A percentile compares a stretch with the other conserved stretches of the same genome.
phyloP scores from a whole-genome alignment of 2,888 invertebrate genomes.

The Pandemis corylana region DNA sequence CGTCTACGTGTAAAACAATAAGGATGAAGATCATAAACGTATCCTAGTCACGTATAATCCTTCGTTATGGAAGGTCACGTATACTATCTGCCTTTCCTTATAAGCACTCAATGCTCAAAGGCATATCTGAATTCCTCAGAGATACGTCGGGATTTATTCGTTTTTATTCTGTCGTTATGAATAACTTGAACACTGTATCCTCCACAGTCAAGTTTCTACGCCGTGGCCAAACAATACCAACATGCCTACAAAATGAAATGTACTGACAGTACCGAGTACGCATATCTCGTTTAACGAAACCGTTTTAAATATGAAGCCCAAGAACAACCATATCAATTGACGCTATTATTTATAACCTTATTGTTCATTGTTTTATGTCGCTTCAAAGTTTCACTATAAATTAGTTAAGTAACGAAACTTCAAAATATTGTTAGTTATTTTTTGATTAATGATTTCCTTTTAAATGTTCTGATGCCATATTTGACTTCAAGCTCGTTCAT shows the following conservation, averaged over 20 bases:
- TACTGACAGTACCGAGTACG: slow-evolving; percentile 16
- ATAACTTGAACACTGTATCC: slow-evolving; percentile 8
- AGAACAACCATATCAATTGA: slow-evolving; percentile 26
- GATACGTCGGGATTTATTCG: slow-evolving; percentile 7
- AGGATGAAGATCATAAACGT: slow-evolving; percentile 29
- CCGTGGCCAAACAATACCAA: slow-evolving; percentile 49
- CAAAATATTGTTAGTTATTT: not conserved
- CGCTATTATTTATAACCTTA: slow-evolving; percentile 46
- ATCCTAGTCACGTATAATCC: slow-evolving; percentile 51
- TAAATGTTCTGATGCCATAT: not conserved
- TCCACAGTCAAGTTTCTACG: slow-evolving; percentile 53
- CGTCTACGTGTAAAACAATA: slow-evolving; percentile 26
- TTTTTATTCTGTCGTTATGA: slow-evolving; percentile 14
- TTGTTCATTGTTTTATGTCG: slow-evolving; percentile 47
- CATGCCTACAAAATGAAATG: slow-evolving; percentile 49
- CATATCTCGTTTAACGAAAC: slow-evolving; percentile 48
- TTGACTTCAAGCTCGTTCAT: not conserved
- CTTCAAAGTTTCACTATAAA: slow-evolving; percentile 1
- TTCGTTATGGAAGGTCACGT: slow-evolving; percentile 47
- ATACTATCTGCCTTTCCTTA: slow-evolving; percentile 51
- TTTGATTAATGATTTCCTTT: slow-evolving; percentile 11
- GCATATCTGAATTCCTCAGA: slow-evolving; percentile 21
- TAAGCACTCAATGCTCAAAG: slow-evolving; percentile 31
- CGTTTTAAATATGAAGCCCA: slow-evolving; percentile 45
- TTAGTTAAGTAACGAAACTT: slow-evolving; percentile 7